phyloP scores from a whole-genome alignment of 2,888 invertebrate genomes.

The Drosophila yooni region DNA sequence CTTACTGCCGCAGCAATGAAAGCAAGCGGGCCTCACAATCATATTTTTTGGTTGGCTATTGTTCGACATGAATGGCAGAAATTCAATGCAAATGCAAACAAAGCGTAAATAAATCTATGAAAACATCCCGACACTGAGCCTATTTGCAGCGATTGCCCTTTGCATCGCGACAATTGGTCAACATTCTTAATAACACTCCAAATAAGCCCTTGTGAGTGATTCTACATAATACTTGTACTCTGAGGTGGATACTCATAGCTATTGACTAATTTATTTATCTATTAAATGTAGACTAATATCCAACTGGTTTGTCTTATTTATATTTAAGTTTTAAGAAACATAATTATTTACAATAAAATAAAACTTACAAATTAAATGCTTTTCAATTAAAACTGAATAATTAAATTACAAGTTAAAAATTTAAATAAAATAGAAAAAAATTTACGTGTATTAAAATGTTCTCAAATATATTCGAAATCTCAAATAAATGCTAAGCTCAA shows the following conservation, averaged over 20 bases:
- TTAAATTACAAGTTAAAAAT: background rate
- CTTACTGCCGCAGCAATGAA: constrained; percentile 29
- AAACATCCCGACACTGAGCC: constrained; percentile 21
- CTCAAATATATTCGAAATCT: background rate
- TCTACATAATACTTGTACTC: background rate
- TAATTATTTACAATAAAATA: background rate
- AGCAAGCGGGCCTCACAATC: constrained; percentile 7
- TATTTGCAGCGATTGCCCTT: constrained; percentile 47
- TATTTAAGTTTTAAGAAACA: background rate
- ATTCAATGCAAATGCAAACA: constrained; percentile 30
- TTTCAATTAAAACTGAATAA: background rate
- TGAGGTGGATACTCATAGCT: background rate
- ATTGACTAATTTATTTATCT: background rate
- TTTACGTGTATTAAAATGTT: background rate
- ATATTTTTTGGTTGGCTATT: constrained; percentile 31
- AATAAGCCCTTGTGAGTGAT: background rate
- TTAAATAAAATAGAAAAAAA: background rate
- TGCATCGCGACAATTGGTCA: constrained; percentile 29
- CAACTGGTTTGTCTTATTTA: background rate
- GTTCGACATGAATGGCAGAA: constrained; percentile 37
- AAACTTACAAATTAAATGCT: background rate
- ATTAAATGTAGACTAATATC: background rate
- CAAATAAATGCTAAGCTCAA: background rate
- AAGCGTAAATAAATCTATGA: constrained; percentile 22
- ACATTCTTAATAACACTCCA: constrained; percentile 32